These are phyloP conservation scores for Sus cebifrons DNA, from an alignment of 2,797 vertebrate genomes.

Conservation along the genomic window DNA sequence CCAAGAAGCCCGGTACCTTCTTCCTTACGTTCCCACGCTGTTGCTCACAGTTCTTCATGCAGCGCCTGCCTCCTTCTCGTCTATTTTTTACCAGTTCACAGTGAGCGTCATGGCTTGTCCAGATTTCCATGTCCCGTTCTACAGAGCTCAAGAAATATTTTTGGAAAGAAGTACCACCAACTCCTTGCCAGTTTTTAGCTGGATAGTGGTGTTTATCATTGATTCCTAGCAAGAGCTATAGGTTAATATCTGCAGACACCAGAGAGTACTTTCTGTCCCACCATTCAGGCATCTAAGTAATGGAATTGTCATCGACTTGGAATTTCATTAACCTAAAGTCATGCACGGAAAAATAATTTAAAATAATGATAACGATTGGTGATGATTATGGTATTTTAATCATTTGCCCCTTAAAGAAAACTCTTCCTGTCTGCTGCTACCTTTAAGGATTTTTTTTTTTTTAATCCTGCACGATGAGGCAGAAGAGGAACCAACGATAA, in stretches of 20 bases:
- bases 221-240: neutral
- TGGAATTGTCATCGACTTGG: neutral
- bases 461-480: neutral
- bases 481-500: neutral
- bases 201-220: neutral
- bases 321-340: neutral
- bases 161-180: rapidly evolving
- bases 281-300: neutral
- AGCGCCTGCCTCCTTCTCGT: rapidly evolving
- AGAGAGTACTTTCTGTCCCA: neutral
- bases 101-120: rapidly evolving
- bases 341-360: neutral
- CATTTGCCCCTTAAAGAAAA: neutral
- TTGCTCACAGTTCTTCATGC: neutral
- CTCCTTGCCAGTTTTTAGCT: neutral
- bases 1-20: neutral
- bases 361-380: neutral
- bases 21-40: neutral
- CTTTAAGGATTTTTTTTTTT: neutral
- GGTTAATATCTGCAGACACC: neutral
- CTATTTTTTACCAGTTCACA: rapidly evolving
- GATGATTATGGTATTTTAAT: neutral
- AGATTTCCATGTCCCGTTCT: rapidly evolving
- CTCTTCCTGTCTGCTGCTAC: neutral
- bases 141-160: neutral